phyloP scores from a whole-genome alignment of 1,140 invertebrate species.

The Bilobella aurantiaca region DNA sequence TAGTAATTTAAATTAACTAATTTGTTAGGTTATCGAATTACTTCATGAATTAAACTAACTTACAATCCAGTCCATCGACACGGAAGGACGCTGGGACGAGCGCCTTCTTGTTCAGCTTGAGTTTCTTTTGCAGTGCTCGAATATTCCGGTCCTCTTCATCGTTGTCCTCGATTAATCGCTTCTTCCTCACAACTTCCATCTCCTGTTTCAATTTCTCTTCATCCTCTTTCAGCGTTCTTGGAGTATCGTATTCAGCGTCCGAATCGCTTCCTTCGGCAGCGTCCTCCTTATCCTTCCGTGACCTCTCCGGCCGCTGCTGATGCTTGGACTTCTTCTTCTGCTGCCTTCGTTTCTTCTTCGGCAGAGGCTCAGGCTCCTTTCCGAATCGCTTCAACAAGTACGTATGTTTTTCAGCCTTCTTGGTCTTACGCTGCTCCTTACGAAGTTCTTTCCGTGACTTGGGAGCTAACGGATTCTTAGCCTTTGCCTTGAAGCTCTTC shows the following conservation, averaged over 20 bases:
- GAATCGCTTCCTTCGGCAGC: slow-evolving; percentile 29
- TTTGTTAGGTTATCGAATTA: not conserved
- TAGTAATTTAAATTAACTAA: too few species aligned
- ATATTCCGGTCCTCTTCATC: slow-evolving; percentile 68
- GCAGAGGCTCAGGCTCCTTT: not conserved
- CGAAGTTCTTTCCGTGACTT: slow-evolving; percentile 49
- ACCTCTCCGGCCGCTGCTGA: not conserved
- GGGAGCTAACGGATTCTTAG: slow-evolving; percentile 32
- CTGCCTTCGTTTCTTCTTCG: slow-evolving; percentile 12
- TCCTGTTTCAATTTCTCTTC: slow-evolving; percentile 35
- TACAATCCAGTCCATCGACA: slow-evolving; percentile 77
- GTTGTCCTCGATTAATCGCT: slow-evolving; percentile 58
- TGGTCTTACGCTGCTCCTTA: slow-evolving; percentile 47
- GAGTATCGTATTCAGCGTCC: not conserved
- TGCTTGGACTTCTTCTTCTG: slow-evolving; percentile 6
- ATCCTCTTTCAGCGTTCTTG: slow-evolving; percentile 9
- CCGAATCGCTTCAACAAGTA: slow-evolving; percentile 41
- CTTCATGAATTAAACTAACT: slow-evolving; percentile 40
- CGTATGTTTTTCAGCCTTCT: slow-evolving; percentile 46
- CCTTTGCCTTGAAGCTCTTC: not conserved
- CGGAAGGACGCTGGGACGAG: slow-evolving; percentile 64
- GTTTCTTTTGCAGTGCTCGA: slow-evolving; percentile 66
- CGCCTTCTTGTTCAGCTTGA: slow-evolving; percentile 69
- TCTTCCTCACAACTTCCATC: slow-evolving; percentile 49
- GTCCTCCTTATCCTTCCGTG: slow-evolving; percentile 7